Percentiles rank a stretch among this genome's conserved stretches.
Conservation (phyloP, 2,113 vertebrate genomes). For the Neolamprologus fasciatus region DNA sequence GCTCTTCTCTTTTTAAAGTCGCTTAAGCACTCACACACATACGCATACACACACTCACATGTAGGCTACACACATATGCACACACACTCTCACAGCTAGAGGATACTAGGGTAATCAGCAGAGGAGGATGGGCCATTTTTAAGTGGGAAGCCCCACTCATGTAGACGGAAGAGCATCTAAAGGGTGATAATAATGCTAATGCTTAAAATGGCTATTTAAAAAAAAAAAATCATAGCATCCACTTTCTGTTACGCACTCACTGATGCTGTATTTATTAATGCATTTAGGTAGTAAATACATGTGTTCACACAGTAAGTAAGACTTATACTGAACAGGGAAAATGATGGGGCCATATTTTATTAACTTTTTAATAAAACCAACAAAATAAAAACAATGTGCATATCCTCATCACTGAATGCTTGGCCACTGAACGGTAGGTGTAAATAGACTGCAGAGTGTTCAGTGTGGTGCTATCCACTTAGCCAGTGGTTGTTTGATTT, state of each 20-base stretch:
- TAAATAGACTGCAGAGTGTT: not conserved
- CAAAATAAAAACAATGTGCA: not conserved
- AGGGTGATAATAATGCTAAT: not conserved
- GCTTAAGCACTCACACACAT: not conserved
- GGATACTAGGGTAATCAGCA: conserved; percentile 35
- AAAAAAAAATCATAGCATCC: not conserved
- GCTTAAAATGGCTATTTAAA: not conserved
- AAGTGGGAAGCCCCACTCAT: not conserved
- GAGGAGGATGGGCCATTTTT: conserved; percentile 9
- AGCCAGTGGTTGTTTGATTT: not conserved
- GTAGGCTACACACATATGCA: not conserved
- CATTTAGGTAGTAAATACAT: not conserved
- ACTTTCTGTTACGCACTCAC: not conserved
- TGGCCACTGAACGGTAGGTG: not conserved
- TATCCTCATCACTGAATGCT: not conserved
- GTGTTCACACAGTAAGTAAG: not conserved
- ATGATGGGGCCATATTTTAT: not conserved
- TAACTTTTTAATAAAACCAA: not conserved
- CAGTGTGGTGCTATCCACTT: not conserved
- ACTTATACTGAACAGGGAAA: not conserved
- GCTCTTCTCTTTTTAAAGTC: not conserved
- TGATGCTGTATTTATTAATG: not conserved
- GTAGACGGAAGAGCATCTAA: not conserved
- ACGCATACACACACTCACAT: not conserved
- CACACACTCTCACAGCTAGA: not conserved